phyloP scores from a whole-genome alignment of 2,113 vertebrate species.

The Oncorhynchus keta region DNA sequence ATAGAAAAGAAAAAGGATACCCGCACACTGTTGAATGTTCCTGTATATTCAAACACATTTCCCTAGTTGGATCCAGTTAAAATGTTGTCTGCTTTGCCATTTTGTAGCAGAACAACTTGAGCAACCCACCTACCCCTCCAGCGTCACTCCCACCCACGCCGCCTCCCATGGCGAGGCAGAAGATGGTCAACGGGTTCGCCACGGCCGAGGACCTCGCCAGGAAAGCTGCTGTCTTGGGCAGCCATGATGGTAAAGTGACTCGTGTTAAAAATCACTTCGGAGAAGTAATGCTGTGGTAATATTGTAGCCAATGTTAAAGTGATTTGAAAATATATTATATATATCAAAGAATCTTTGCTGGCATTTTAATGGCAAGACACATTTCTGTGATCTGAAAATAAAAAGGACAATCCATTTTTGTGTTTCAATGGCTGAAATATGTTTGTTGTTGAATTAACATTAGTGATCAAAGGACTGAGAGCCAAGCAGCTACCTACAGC shows the following conservation, averaged over 20 bases:
- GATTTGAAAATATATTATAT: too few relatives aligned
- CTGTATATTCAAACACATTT: too few relatives aligned
- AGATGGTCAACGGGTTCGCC: constrained; percentile 92
- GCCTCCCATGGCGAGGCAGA: constrained; percentile 88
- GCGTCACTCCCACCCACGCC: constrained; percentile 97
- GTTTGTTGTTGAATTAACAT: too few relatives aligned
- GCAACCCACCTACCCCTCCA: constrained; percentile 95
- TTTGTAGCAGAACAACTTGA: constrained; percentile 91
- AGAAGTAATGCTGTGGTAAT: too few relatives aligned
- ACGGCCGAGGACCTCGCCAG: constrained; percentile 87
- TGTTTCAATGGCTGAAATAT: too few relatives aligned
- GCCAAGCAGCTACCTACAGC: constrained; percentile 79
- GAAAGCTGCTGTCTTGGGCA: constrained; percentile 79
- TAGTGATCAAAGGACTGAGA: constrained; percentile 80
- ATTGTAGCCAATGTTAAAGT: too few relatives aligned
- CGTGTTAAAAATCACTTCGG: not conserved
- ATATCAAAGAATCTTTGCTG: too few relatives aligned
- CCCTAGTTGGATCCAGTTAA: not conserved
- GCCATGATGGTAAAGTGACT: constrained; percentile 76
- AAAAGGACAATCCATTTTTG: not conserved
- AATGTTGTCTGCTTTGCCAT: constrained; percentile 1
- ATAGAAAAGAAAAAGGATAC: not conserved
- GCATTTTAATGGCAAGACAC: not conserved
- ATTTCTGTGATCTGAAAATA: not conserved
- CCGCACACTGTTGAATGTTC: too few relatives aligned